Percentiles rank a stretch among this genome's conserved stretches.
phyloP scores from a whole-genome alignment of 2,797 vertebrate species.

The Petrocephalus sullivani region DNA sequence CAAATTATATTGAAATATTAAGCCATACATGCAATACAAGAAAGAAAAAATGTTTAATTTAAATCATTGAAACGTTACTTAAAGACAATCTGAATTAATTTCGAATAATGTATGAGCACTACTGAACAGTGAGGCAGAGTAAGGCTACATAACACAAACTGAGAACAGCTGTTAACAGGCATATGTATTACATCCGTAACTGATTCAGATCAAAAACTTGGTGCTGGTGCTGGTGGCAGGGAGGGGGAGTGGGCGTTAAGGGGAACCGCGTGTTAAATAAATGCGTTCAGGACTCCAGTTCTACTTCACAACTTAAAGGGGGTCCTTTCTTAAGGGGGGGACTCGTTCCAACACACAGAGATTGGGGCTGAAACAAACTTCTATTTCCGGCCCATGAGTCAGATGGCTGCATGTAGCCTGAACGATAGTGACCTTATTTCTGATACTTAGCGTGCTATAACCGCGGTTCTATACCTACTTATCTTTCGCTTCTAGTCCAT shows the following conservation, averaged over 20 bases:
- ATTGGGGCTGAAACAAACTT: not conserved
- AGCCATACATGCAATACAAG: not conserved
- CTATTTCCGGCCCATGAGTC: not conserved
- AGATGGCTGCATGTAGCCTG: not conserved
- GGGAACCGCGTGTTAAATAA: slow-evolving; percentile 6
- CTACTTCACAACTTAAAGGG: not conserved
- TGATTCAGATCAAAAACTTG: slow-evolving; percentile 5
- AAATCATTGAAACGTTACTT: not conserved
- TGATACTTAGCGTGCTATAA: not conserved
- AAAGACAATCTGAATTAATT: not conserved
- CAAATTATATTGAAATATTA: not conserved
- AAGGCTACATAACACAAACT: not conserved
- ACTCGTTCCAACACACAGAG: not conserved
- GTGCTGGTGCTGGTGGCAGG: not conserved
- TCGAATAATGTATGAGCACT: not conserved
- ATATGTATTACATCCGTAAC: slow-evolving; percentile 4
- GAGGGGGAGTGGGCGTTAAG: not conserved
- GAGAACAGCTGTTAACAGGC: not conserved
- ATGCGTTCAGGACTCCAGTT: not conserved
- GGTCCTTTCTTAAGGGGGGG: not conserved
- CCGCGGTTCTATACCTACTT: not conserved
- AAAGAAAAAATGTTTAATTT: not conserved
- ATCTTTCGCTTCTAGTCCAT: not conserved
- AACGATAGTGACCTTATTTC: not conserved
- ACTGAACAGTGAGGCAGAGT: not conserved